Percentiles rank a stretch among this genome's conserved stretches.
Conservation (phyloP, 2,888 invertebrate species). For the Cylindroiulus punctatus region DNA sequence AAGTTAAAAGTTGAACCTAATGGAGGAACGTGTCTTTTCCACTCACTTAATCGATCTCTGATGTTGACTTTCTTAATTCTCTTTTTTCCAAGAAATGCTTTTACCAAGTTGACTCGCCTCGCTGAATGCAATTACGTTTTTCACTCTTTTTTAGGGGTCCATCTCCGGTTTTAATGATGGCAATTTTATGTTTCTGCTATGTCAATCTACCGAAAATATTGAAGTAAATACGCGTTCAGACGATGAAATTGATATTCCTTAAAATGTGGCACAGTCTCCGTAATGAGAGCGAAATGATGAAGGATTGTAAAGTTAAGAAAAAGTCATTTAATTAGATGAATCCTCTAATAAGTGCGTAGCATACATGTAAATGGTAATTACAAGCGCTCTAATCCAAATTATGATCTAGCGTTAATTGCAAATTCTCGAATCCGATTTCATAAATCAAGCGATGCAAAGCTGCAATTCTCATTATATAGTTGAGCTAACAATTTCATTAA, state of each 20-base stretch:
- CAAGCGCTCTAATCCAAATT: not conserved
- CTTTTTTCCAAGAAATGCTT: conserved; percentile 28
- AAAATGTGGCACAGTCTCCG: not conserved
- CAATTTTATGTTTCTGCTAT: conserved; percentile 20
- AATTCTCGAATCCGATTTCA: conserved; percentile 14
- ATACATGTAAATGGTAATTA: not conserved
- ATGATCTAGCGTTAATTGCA: conserved; percentile 5
- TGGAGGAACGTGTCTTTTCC: conserved; percentile 34
- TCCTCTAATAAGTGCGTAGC: not conserved
- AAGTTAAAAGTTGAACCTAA: conserved; percentile 40
- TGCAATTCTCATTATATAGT: conserved; percentile 5
- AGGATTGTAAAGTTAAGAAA: not conserved
- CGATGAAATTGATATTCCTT: not conserved
- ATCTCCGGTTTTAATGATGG: conserved; percentile 35
- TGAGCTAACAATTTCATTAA: conserved; percentile 42
- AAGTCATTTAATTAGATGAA: not conserved
- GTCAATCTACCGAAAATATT: not conserved
- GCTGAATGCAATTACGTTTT: conserved; percentile 32
- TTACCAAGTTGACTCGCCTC: conserved; percentile 25
- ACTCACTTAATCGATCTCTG: conserved; percentile 38
- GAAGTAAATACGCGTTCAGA: not conserved
- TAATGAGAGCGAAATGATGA: not conserved
- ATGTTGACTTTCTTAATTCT: conserved; percentile 42
- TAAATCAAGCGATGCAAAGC: conserved; percentile 11
- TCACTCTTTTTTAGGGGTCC: not conserved